Conservation (phyloP, 2,113 vertebrate genomes). For the Recurvirostra avosetta region DNA sequence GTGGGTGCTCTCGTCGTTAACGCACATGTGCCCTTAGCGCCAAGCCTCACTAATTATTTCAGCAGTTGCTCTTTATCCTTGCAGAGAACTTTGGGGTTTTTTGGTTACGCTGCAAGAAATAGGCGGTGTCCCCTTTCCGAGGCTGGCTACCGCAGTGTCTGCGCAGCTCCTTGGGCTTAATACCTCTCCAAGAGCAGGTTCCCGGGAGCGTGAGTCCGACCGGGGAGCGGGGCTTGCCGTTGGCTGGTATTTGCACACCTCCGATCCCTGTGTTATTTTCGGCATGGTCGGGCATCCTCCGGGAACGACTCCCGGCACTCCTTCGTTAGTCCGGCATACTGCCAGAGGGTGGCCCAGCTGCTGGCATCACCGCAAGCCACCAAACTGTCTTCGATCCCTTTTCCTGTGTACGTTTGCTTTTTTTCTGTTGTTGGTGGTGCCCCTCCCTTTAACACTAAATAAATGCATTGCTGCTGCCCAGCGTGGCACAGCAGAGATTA, state of each 20-base stretch:
- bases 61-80: background rate
- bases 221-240: background rate
- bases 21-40: background rate
- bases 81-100: background rate
- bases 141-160: background rate
- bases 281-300: fast-evolving
- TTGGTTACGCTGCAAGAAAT: background rate
- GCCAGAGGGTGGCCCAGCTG: background rate
- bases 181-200: background rate
- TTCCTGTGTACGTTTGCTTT: background rate
- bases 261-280: fast-evolving
- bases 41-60: fast-evolving
- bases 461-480: background rate
- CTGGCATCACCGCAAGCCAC: background rate
- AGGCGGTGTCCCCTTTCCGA: fast-evolving
- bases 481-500: background rate
- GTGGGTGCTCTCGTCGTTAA: fast-evolving
- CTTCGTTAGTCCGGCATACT: fast-evolving
- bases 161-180: fast-evolving
- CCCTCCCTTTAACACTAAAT: slow-evolving; percentile 3
- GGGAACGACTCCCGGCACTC: background rate
- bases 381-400: background rate
- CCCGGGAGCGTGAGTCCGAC: fast-evolving
- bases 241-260: background rate
- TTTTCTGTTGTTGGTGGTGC: background rate